Percentiles rank a stretch among this genome's conserved stretches.
phyloP scores from a whole-genome alignment of 2,797 vertebrate genomes.

The Astyanax mexicanus region DNA sequence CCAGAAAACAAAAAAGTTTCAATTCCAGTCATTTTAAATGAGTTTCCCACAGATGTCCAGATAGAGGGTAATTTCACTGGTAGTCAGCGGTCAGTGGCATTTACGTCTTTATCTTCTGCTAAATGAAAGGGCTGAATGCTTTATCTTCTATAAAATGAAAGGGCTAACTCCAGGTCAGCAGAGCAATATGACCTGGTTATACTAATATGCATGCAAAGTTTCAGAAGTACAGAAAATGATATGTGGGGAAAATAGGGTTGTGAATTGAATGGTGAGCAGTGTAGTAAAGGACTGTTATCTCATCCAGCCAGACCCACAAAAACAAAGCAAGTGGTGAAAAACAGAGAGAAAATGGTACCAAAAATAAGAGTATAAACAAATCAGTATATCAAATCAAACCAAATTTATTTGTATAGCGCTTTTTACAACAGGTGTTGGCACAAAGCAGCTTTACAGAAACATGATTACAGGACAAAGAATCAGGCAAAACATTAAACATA shows the following conservation, averaged over 20 bases:
- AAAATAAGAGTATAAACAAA: neutral
- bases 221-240: neutral
- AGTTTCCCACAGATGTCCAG: neutral
- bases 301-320: slow-evolving; percentile 12
- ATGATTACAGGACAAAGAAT: too few relatives aligned
- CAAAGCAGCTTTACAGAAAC: too few relatives aligned
- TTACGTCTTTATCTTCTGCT: neutral
- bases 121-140: slow-evolving; percentile 28
- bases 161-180: slow-evolving; percentile 11
- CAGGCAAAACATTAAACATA: too few relatives aligned
- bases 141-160: neutral
- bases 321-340: slow-evolving; percentile 29
- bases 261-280: neutral
- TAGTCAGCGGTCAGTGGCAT: neutral
- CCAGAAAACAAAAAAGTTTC: slow-evolving; percentile 24
- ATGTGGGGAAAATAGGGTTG: neutral
- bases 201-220: slow-evolving; percentile 10
- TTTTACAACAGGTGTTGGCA: too few relatives aligned
- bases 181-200: neutral
- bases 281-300: neutral
- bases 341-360: neutral
- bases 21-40: slow-evolving; percentile 15
- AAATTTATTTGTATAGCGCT: too few relatives aligned
- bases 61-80: slow-evolving; percentile 19
- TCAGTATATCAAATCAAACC: neutral